Percentiles rank a stretch among this genome's conserved stretches.
These are phyloP conservation scores for Sula dactylatra DNA, from an alignment of 2,113 vertebrate genomes.

Conservation along the genomic window DNA sequence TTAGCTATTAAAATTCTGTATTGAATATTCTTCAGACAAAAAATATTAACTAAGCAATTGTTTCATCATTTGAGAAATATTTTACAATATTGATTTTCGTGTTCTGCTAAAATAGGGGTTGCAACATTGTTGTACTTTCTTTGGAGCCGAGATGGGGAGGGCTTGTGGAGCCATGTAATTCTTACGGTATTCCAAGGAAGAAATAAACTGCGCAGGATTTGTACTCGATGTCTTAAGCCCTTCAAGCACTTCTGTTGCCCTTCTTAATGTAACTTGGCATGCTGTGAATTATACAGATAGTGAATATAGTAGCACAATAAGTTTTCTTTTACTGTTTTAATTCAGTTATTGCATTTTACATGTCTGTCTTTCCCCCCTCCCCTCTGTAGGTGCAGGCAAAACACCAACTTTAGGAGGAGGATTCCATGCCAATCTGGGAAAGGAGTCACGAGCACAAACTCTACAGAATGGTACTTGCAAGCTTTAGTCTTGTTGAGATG, in stretches of 20 bases:
- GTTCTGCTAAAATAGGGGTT: neutral
- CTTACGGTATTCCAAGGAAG: neutral
- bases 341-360: neutral
- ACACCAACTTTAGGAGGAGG: constrained; percentile 82
- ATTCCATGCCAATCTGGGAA: constrained; percentile 83
- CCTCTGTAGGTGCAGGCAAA: constrained; percentile 75
- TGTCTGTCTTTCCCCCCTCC: neutral
- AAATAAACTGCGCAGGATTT: neutral
- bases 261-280: neutral
- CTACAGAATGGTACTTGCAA: constrained; percentile 85
- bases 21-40: neutral
- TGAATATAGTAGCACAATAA: neutral
- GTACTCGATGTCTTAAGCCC: neutral
- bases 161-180: neutral
- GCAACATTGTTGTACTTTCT: neutral
- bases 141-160: neutral
- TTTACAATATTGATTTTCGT: neutral
- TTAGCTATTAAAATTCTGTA: neutral
- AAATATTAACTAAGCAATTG: neutral
- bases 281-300: neutral
- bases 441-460: constrained; percentile 90
- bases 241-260: neutral
- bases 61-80: neutral
- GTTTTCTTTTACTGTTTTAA: neutral
- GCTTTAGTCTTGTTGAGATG: neutral